Base-by-base conservation (phyloP, 2,888 invertebrate species). In the Timandra comae region DNA sequence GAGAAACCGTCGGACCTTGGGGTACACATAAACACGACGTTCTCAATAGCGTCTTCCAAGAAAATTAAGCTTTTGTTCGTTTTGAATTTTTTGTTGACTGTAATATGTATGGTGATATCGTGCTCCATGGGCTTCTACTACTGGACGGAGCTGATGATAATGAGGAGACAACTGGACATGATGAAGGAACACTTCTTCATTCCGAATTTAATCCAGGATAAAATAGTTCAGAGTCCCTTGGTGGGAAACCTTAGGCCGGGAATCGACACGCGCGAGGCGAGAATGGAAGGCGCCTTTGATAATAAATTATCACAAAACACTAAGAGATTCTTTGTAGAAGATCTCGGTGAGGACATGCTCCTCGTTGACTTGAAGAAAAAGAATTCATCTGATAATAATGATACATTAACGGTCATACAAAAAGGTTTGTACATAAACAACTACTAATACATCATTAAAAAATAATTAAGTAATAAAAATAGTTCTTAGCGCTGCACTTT, bases 21-120 rank as follows among this genome's bases (percentile, higher is more conserved):
- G 47, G 74, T 84, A 31, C 82, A 84, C 50, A 79, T 84, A 52
- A 82, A 84, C 52, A 82, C 84, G 20, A 84, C 82, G 33, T 70
- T 81, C 50, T 75, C 81, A 33, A 73, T 82, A 61, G 81, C 79
- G 73, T 81, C 84, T 75, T 81, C 81, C 63, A 82, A 79, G 78
- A 84, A 82, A 77, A 73, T 84, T 49, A 80, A 70, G 63, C 63
- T 81, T 44, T 62, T 84, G 55, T 78, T 84, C 56, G 56, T 81
- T 32, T 52, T 82, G 30, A 84, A 79, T 63, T 79, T 84, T 63
- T 67, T 82, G 48, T 59, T 84, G 41, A 75, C 77, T 48, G 57
- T 80, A 12, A 49, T 79, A 13, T 80, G 80, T 55, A 73, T 84
- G 66, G 59, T 75, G 30, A 55, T 81, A 43, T 74, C 78, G 47